Evolutionary conservation across 2,797 vertebrate species (phyloP).

Genomic region (Toxotes lorentzi): DNA sequence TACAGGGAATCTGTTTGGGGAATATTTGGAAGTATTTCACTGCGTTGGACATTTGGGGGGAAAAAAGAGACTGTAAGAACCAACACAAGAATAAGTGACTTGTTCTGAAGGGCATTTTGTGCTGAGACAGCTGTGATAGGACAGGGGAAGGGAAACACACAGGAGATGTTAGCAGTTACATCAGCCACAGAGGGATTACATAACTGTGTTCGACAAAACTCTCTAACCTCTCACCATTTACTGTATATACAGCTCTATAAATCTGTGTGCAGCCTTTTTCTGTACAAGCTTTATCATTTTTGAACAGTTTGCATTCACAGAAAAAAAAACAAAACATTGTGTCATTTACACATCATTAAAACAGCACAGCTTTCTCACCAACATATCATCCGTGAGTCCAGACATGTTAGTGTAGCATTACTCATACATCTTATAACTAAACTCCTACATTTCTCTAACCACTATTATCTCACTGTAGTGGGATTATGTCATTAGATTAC

Average conservation of each 20-base stretch:
- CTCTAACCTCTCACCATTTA: constrained; percentile 37
- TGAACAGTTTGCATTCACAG: constrained; percentile 49
- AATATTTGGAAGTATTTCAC: constrained; percentile 5
- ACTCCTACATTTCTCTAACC: constrained; percentile 6
- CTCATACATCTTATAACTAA: constrained; percentile 15
- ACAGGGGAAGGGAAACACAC: constrained; percentile 11
- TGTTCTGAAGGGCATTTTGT: constrained; percentile 10
- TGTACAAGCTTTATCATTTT: constrained; percentile 42
- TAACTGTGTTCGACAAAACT: constrained; percentile 39
- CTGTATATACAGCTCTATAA: constrained; percentile 47
- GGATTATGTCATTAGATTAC: constrained; percentile 34
- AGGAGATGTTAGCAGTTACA: constrained; percentile 40
- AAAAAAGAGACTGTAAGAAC: neutral
- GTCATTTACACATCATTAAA: constrained; percentile 35
- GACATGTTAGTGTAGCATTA: constrained; percentile 16
- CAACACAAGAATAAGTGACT: constrained; percentile 17
- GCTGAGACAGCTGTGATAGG: constrained; percentile 26
- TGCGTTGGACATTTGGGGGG: neutral
- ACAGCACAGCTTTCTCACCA: constrained; percentile 19
- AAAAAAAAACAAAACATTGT: neutral
- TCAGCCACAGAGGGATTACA: constrained; percentile 49
- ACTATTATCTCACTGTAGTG: constrained; percentile 10
- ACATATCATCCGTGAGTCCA: constrained; percentile 1
- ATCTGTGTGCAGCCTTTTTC: constrained; percentile 45
- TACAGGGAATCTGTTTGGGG: constrained; percentile 11